These are phyloP conservation scores for Thalassoma bifasciatum DNA, from an alignment of 2,113 vertebrate species.

Conservation along the genomic window DNA sequence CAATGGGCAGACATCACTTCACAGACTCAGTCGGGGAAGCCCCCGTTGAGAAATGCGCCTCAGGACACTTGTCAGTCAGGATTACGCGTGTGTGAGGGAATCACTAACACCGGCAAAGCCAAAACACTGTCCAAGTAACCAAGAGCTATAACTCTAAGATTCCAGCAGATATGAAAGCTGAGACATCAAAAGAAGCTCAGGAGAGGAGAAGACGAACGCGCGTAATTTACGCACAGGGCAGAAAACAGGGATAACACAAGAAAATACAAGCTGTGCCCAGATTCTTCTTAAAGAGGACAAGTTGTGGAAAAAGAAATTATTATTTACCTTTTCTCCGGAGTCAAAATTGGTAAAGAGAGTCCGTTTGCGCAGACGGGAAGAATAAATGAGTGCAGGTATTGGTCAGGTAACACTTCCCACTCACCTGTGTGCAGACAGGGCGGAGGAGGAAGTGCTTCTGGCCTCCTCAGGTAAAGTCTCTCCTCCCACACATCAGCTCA, in stretches of 20 bases:
- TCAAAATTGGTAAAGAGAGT: background rate
- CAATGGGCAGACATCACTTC: background rate
- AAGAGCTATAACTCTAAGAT: background rate
- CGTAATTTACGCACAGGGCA: background rate
- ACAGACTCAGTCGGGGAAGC: background rate
- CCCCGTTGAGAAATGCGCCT: background rate
- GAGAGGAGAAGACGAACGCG: background rate
- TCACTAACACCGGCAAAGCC: background rate
- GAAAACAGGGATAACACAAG: background rate
- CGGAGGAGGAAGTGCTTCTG: constrained; percentile 57
- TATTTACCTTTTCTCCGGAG: constrained; percentile 46
- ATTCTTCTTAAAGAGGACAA: background rate
- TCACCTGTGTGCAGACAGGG: constrained; percentile 48
- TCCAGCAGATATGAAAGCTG: background rate
- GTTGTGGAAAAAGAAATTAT: background rate
- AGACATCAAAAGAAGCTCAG: background rate
- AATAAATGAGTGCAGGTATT: background rate
- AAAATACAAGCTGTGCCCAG: background rate
- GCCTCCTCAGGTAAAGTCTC: constrained; percentile 47
- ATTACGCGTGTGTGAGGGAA: background rate
- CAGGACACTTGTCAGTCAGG: background rate
- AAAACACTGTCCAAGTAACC: no score
- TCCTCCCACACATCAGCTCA: constrained; percentile 49
- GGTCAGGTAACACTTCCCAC: constrained; percentile 28
- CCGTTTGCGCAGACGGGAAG: background rate